Base-by-base conservation (phyloP, 1,140 invertebrate genomes). In the Temnothorax curvispinosus region DNA sequence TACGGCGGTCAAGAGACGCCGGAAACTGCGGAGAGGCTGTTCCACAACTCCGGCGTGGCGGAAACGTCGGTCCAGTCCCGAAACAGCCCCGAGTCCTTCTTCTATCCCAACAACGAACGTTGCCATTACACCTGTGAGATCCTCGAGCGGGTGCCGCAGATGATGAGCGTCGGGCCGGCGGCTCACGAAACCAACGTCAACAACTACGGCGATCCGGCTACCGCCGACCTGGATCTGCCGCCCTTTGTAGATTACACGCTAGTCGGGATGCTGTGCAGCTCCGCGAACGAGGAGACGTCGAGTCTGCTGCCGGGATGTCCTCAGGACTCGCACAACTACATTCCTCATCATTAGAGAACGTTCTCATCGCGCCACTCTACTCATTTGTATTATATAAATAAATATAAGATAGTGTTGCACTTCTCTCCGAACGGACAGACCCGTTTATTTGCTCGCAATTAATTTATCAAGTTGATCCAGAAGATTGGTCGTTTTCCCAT, bases 221-320 rank as follows among this genome's bases (percentile, higher is more conserved):
- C 94, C 0, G n/a, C 65, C 3, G 94, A 95, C 3, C 80, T 95
- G 0, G 94, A 95, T 44, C 15, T 94, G 9, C 93, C 94, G 2
- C 92, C 94, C 0, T 95, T 94, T 74, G 94, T 95, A 5, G 95
- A 95, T 88, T 95, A 95, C 87, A 95, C 95, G 0, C 87, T 95
- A 38, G 94, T 95, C 0, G 94, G 95, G 1, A 95, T 95, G 95
- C 75, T 95, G 5, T 95, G 94, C 89, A 95, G 92, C 72, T 92
- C 95, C 8, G 86, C 89, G 2, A 94, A 94, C 6, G 93, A 93
- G n/a, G 92, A 92, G 50, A 80, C 56, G 80, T 65, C 81, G 76
- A 54, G 75, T 54, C 27, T 86, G 90, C 35, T 86, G 87, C 27
- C 67, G 0, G 90, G 92, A 3, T 93, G 92, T 67, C 86, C 89